Evolutionary conservation across 2,797 vertebrate genomes (phyloP).

Genomic region (Clarias pachynema): DNA sequence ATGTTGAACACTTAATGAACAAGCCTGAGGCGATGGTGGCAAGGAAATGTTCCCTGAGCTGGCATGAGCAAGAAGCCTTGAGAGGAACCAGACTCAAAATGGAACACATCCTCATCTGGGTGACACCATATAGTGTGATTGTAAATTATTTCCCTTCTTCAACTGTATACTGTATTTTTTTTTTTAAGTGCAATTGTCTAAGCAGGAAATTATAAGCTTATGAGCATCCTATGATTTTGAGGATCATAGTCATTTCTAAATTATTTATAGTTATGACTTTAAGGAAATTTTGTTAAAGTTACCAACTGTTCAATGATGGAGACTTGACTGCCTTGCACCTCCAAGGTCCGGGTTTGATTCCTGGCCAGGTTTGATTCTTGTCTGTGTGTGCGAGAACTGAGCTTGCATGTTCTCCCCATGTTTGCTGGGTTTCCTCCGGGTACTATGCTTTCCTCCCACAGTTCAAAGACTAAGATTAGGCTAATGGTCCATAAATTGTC

Average conservation of each 20-base stretch:
- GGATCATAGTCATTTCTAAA: background rate
- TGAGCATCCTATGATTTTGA: background rate
- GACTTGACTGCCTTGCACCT: background rate
- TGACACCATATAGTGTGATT: background rate
- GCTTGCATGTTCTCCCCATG: no score
- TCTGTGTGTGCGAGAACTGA: no score
- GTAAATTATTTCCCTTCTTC: background rate
- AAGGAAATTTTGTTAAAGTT: background rate
- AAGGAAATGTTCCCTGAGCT: background rate
- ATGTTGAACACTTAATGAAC: background rate
- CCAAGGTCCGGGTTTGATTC: no score
- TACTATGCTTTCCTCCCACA: no score
- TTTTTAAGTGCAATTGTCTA: background rate
- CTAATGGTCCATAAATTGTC: no score
- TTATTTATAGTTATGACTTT: background rate
- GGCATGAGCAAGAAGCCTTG: background rate
- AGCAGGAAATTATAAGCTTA: background rate
- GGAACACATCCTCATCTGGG: background rate
- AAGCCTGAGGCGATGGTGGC: background rate
- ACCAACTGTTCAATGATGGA: background rate
- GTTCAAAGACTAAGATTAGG: no score
- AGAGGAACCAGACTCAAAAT: background rate
- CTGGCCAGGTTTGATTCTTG: no score
- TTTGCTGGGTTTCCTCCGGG: no score
- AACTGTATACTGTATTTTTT: background rate